Conservation (phyloP, 2,888 invertebrate species). For the Cloeon dipterum region DNA sequence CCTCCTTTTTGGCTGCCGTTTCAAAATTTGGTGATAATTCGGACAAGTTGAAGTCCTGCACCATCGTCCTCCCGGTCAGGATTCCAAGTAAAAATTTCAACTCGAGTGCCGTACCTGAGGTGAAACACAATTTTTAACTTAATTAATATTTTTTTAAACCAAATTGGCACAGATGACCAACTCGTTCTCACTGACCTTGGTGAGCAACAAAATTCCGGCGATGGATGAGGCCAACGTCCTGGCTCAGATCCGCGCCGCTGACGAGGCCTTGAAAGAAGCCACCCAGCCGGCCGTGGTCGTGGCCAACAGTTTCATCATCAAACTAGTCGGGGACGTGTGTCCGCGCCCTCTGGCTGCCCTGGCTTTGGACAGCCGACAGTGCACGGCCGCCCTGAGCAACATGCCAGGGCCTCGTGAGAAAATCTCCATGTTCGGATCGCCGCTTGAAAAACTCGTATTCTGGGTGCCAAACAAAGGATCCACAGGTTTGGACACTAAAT, state of each 20-base stretch:
- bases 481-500: conserved; percentile 18
- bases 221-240: too few species aligned
- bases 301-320: not conserved
- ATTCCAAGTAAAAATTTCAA: too few species aligned
- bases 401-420: conserved; percentile 23
- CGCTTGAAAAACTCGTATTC: conserved; percentile 22
- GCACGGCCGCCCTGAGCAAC: conserved; percentile 27
- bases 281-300: not conserved
- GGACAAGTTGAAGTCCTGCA: too few species aligned
- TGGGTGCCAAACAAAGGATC: conserved; percentile 26
- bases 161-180: not conserved
- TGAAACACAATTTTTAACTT: too few species aligned
- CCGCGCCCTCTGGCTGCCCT: conserved; percentile 20
- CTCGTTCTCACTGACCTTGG: not conserved
- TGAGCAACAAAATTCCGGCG: not conserved
- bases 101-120: too few species aligned
- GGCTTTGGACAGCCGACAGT: conserved; percentile 21
- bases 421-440: conserved; percentile 19
- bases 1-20: conserved; percentile 24
- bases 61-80: too few species aligned
- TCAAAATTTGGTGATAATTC: conserved; percentile 22
- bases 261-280: not conserved
- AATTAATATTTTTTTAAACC: not conserved
- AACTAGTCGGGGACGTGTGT: conserved; percentile 18
- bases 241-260: not conserved